These are phyloP conservation scores for Bombylius discolor DNA, from an alignment of 2,888 invertebrate species.

Conservation along the genomic window DNA sequence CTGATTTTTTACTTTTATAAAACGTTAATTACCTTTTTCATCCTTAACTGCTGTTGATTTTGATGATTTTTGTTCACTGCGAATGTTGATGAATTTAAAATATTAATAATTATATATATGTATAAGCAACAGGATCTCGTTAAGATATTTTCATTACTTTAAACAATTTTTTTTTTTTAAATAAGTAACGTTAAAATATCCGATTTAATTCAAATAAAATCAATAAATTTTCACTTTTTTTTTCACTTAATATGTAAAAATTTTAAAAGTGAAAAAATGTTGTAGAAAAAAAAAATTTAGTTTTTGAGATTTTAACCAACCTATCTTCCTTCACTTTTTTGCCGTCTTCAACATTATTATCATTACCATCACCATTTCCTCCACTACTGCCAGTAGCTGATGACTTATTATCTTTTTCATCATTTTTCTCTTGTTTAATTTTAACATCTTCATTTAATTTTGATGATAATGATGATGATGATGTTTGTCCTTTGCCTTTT, in stretches of 20 bases:
- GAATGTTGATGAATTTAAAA: constrained; percentile 21
- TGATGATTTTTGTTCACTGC: constrained; percentile 17
- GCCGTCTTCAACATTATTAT: constrained; percentile 39
- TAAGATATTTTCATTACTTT: too few relatives aligned
- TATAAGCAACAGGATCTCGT: too few relatives aligned
- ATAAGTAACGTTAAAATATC: too few relatives aligned
- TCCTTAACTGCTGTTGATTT: constrained; percentile 23
- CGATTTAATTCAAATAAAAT: too few relatives aligned
- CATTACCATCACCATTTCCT: constrained; percentile 9
- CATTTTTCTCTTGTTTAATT: constrained; percentile 13
- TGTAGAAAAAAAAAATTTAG: constrained; percentile 5
- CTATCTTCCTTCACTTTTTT: constrained; percentile 44
- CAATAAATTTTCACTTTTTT: too few relatives aligned
- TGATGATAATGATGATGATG: constrained; percentile 13
- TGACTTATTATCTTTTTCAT: constrained; percentile 10
- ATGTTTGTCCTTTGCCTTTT: constrained; percentile 8
- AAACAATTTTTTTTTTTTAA: neutral
- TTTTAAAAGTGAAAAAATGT: neutral
- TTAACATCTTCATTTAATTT: constrained; percentile 11
- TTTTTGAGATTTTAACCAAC: constrained; percentile 28
- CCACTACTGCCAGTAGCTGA: constrained; percentile 19
- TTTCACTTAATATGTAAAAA: too few relatives aligned
- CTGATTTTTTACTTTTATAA: neutral
- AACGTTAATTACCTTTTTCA: constrained; percentile 34
- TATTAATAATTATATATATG: neutral